Conservation (phyloP, 2,113 vertebrate species). For the Eolophus roseicapilla region DNA sequence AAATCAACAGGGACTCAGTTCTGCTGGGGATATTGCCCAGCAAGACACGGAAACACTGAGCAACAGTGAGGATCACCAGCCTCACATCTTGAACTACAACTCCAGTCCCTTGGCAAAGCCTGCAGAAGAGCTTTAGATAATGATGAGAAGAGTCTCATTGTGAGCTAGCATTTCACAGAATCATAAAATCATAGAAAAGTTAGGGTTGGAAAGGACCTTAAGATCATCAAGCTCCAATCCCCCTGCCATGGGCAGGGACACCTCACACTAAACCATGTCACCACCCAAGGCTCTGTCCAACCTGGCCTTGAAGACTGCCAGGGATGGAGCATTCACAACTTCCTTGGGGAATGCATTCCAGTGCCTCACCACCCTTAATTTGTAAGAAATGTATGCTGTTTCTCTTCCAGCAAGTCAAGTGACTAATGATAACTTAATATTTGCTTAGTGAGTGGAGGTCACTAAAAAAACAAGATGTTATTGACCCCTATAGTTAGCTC, state of each 20-base stretch:
- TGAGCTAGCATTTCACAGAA: neutral
- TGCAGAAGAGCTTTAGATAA: neutral
- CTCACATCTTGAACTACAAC: neutral
- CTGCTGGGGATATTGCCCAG: neutral
- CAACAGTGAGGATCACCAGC: neutral
- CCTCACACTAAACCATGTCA: too few relatives aligned
- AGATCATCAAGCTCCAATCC: too few relatives aligned
- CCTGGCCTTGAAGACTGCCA: too few relatives aligned
- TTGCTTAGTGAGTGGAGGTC: neutral
- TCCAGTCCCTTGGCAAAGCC: neutral
- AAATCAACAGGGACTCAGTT: neutral
- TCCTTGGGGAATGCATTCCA: too few relatives aligned
- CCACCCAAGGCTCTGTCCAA: too few relatives aligned
- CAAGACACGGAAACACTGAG: neutral
- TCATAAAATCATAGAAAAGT: too few relatives aligned
- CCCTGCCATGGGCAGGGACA: too few relatives aligned
- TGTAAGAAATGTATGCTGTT: neutral
- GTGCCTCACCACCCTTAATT: neutral
- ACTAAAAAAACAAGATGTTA: neutral
- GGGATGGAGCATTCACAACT: too few relatives aligned
- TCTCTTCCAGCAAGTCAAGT: neutral
- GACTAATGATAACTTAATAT: neutral
- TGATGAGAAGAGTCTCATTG: neutral
- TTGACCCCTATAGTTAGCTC: neutral
- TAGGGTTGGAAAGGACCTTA: too few relatives aligned